Conservation (phyloP, 2,888 invertebrate genomes). For the Phalangium opilio region DNA sequence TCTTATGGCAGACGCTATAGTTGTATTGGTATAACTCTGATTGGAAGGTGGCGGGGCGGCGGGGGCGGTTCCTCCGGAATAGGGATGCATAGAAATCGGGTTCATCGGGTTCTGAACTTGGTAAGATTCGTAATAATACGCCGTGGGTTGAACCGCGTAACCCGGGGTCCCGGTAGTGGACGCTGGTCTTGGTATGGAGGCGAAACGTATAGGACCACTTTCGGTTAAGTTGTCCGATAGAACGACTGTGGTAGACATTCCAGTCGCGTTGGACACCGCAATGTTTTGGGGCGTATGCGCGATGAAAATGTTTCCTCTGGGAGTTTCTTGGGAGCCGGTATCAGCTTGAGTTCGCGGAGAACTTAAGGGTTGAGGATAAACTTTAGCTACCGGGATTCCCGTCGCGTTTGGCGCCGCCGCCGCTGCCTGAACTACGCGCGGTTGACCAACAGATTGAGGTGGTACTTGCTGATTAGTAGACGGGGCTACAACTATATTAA, state of each 20-base stretch:
- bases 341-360: constrained; percentile 6
- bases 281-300: constrained; percentile 7
- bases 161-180: constrained; percentile 3
- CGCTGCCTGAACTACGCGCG: no score
- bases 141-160: constrained; percentile 12
- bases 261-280: constrained; percentile 5
- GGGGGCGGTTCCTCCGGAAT: constrained; percentile 2
- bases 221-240: constrained; percentile 10
- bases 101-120: constrained; percentile 8
- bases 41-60: no score
- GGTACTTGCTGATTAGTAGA: no score
- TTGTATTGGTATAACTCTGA: constrained; percentile 6
- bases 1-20: constrained; percentile 6
- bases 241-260: constrained; percentile 4
- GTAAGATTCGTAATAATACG: constrained; percentile 16
- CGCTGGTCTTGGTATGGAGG: constrained; percentile 10
- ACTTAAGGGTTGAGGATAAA: constrained; percentile 13
- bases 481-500: no score
- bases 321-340: constrained; percentile 8
- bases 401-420: no score
- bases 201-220: constrained; percentile 9
- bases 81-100: constrained; percentile 15
- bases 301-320: constrained; percentile 5
- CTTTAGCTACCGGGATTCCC: constrained; percentile 9
- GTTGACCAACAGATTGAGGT: no score